Evolutionary conservation across 2,888 invertebrate genomes (phyloP).

Genomic region (Temnothorax rugatulus): DNA sequence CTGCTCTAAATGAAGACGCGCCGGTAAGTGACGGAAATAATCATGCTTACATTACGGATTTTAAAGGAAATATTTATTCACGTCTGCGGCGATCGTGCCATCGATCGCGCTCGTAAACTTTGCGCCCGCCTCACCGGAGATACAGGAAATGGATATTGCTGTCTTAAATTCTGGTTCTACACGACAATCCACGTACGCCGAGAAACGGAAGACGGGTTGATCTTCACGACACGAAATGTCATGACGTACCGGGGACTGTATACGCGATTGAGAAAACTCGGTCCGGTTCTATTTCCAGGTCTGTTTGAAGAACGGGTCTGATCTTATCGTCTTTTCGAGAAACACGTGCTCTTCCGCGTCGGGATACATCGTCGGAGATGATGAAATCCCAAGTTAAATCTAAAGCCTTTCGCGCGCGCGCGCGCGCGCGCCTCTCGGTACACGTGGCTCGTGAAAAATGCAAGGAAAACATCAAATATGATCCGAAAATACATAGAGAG

Average conservation of each 20-base stretch:
- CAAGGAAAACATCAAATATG: constrained; percentile 38
- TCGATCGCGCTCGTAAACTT: constrained; percentile 56
- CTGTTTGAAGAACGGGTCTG: constrained; percentile 52
- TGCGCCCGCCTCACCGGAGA: not conserved
- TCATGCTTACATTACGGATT: constrained; percentile 50
- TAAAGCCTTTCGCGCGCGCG: not conserved
- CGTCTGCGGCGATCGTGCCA: constrained; percentile 38
- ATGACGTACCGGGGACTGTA: constrained; percentile 48
- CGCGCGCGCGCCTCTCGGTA: not conserved
- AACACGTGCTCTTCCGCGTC: constrained; percentile 39
- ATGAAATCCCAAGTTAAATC: constrained; percentile 45
- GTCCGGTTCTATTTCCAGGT: constrained; percentile 54
- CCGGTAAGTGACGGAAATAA: constrained; percentile 49
- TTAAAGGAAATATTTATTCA: constrained; percentile 62
- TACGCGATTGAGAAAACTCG: constrained; percentile 25
- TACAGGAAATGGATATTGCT: constrained; percentile 53
- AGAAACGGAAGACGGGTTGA: constrained; percentile 47
- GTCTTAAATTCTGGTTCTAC: constrained; percentile 51
- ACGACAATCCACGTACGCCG: constrained; percentile 10
- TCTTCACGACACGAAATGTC: constrained; percentile 65
- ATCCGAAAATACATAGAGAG: constrained; percentile 30
- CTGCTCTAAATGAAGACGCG: constrained; percentile 42
- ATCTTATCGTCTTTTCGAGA: constrained; percentile 46
- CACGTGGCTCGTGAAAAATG: constrained; percentile 36
- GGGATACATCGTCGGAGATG: constrained; percentile 33